Conservation (phyloP, 2,113 vertebrate species). For the Irena cyanogastra region DNA sequence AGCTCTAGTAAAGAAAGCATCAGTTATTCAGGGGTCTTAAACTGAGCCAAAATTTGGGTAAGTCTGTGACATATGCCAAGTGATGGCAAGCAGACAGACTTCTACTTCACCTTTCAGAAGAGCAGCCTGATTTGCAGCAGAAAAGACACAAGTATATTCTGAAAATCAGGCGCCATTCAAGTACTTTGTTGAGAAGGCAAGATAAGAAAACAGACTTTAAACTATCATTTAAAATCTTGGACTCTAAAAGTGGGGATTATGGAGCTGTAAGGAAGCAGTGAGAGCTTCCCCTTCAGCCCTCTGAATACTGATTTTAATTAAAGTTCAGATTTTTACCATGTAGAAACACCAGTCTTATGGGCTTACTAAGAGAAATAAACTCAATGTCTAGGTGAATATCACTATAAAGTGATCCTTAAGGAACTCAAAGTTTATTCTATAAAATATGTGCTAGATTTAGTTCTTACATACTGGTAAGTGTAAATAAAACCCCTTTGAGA, state of each 20-base stretch:
- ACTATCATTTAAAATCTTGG: background rate
- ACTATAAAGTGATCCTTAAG: background rate
- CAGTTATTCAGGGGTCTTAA: background rate
- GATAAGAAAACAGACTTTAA: background rate
- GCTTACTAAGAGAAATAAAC: background rate
- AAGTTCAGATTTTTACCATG: background rate
- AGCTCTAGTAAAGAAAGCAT: background rate
- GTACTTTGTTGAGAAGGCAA: background rate
- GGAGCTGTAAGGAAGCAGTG: background rate
- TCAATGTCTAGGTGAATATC: background rate
- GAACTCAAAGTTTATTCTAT: background rate
- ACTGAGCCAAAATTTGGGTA: background rate
- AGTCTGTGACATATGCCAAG: background rate
- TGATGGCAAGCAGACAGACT: background rate
- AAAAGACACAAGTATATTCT: background rate
- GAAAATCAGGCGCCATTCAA: background rate
- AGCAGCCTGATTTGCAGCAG: background rate
- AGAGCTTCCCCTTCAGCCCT: background rate
- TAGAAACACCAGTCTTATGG: background rate
- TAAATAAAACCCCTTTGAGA: background rate
- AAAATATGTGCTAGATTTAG: background rate
- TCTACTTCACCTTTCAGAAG: background rate
- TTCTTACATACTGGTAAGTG: background rate
- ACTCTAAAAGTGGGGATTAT: rapidly evolving
- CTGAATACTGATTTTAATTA: background rate